Percentiles rank a stretch among this genome's conserved stretches.
Evolutionary conservation across 2,888 invertebrate species (phyloP).

Genomic region (Shargacucullia verbasci): DNA sequence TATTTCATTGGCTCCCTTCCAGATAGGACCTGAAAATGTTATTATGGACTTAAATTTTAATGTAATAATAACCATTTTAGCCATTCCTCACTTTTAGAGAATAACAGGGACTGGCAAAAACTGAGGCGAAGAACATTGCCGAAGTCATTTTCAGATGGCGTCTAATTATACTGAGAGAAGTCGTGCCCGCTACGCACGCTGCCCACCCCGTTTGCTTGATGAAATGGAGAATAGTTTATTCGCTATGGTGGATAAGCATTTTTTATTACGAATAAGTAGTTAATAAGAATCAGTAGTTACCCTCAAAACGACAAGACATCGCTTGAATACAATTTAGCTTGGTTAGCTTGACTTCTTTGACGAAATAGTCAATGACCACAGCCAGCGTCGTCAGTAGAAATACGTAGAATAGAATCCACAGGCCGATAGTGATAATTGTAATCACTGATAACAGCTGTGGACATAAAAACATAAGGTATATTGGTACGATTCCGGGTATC

Average conservation of each 20-base stretch:
- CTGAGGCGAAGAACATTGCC: no score
- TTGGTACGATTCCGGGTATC: no score
- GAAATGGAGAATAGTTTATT: no score
- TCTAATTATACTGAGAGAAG: no score
- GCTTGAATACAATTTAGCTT: constrained; percentile 59
- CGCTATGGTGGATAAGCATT: no score
- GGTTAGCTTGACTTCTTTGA: constrained; percentile 55
- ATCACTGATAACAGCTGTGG: constrained; percentile 48
- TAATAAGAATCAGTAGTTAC: constrained; percentile 42
- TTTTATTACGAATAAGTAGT: no score
- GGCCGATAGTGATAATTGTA: constrained; percentile 16
- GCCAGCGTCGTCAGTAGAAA: constrained; percentile 49
- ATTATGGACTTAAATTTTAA: background rate
- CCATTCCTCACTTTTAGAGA: no score
- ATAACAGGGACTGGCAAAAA: no score
- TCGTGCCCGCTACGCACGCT: no score
- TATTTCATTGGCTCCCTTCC: constrained; percentile 57
- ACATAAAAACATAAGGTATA: constrained; percentile 1
- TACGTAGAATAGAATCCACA: constrained; percentile 56
- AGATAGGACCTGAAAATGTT: constrained; percentile 55
- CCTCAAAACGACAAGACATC: constrained; percentile 56
- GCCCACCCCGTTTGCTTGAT: no score
- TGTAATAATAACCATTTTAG: no score
- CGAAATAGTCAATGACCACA: constrained; percentile 56
- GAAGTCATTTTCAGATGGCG: no score